A percentile compares a stretch with the other conserved stretches of the same genome.
Evolutionary conservation across 2,113 vertebrate species (phyloP).

Genomic region (human): GRCh38 chr9:79483501-79484000

Average conservation of each 20-base stretch:
- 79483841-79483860: constrained; percentile 32
- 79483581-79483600: neutral
- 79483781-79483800: neutral
- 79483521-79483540: neutral
- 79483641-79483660: neutral
- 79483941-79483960: constrained; percentile 9
- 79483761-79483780: constrained; percentile 17
- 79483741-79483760: constrained; percentile 7
- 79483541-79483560: neutral
- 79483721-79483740: neutral
- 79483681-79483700: neutral
- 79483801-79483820: constrained; percentile 17
- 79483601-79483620: neutral
- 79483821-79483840: neutral
- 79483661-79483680: neutral
- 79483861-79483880: neutral
- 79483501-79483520: neutral
- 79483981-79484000: neutral
- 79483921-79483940: neutral
- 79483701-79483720: neutral
- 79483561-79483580: neutral
- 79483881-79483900: neutral
- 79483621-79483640: constrained; percentile 29
- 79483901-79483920: neutral
- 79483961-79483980: neutral